Percentiles rank a stretch among this genome's conserved stretches.
Conservation (phyloP, 2,113 vertebrate species). For the Oreochromis niloticus region DNA sequence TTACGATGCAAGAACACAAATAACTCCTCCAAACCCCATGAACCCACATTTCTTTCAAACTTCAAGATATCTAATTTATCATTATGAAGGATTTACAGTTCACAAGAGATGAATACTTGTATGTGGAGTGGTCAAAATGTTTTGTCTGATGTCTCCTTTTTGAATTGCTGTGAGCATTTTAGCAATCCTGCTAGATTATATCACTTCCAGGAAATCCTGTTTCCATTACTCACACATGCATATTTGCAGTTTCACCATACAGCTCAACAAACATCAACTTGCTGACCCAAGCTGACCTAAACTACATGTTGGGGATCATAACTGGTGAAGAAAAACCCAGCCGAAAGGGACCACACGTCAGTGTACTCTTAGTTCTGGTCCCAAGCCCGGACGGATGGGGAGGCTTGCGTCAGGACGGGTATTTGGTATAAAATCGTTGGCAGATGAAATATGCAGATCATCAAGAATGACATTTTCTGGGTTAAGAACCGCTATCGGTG, state of each 20-base stretch:
- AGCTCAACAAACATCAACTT: background rate
- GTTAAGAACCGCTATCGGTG: background rate
- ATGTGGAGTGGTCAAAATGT: background rate
- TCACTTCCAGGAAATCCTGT: background rate
- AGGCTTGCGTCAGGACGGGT: background rate
- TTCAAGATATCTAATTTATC: background rate
- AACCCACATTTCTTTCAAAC: background rate
- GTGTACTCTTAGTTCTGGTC: background rate
- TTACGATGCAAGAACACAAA: slow-evolving; percentile 6
- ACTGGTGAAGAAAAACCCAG: background rate
- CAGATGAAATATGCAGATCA: background rate
- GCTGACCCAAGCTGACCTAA: background rate
- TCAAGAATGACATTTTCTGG: background rate
- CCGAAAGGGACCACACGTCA: background rate
- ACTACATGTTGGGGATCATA: background rate
- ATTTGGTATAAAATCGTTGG: background rate
- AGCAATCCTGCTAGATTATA: background rate
- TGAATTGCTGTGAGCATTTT: background rate
- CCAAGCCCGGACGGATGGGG: background rate
- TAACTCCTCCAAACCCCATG: background rate
- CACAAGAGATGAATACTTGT: background rate
- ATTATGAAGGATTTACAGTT: background rate
- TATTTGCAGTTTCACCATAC: background rate
- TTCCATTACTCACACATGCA: background rate
- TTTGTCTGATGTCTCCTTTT: background rate